Percentiles rank a stretch among this genome's conserved stretches.
These are phyloP conservation scores for Tamias sibiricus DNA, from an alignment of 2,113 vertebrate genomes.

Conservation along the genomic window DNA sequence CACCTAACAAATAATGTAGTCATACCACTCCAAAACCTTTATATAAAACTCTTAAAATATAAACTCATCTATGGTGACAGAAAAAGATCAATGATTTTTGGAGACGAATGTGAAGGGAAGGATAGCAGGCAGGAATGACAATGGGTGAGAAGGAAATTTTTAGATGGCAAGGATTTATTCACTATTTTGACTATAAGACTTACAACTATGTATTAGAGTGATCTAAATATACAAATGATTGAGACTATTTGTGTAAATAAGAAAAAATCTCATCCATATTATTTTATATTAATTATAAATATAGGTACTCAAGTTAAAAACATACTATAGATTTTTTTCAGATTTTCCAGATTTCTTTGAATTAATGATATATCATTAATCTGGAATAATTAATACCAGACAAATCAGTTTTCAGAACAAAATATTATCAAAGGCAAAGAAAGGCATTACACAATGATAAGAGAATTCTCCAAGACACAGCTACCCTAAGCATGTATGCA, in stretches of 20 bases:
- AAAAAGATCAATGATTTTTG: not conserved
- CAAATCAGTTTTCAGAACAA: not conserved
- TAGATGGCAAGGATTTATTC: not conserved
- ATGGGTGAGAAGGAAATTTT: not conserved
- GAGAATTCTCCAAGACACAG: not conserved
- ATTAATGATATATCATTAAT: not conserved
- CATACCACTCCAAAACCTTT: not conserved
- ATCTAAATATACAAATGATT: not conserved
- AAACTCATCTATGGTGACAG: not conserved
- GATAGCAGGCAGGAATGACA: not conserved
- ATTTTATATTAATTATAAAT: not conserved
- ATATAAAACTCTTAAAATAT: not conserved
- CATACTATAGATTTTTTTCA: no score
- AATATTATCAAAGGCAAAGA: not conserved
- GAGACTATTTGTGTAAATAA: not conserved
- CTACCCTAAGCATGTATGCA: not conserved
- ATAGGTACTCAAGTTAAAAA: not conserved
- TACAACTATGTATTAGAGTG: not conserved
- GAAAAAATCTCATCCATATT: not conserved
- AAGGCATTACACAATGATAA: not conserved
- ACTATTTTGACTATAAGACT: not conserved
- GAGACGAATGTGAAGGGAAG: not conserved
- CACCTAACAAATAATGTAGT: not conserved
- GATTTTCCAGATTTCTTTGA: no score
- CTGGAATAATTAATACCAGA: not conserved